A percentile compares a stretch with the other conserved stretches of the same genome.
phyloP scores from a whole-genome alignment of 1,140 invertebrate species.

The Paralvinella palmiformis region DNA sequence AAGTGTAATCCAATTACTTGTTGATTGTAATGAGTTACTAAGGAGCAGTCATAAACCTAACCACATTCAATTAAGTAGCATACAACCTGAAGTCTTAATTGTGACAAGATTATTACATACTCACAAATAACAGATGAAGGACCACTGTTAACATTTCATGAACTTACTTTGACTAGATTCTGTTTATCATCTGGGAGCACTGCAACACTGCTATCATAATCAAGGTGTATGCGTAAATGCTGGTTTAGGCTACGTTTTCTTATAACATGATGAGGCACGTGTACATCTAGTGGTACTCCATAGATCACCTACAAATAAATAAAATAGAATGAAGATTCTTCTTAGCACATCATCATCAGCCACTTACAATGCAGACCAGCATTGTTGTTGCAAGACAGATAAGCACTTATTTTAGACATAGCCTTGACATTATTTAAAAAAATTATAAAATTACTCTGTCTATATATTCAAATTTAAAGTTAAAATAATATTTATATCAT shows the following conservation, averaged over 20 bases:
- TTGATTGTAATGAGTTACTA: neutral
- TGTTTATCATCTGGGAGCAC: constrained; percentile 69
- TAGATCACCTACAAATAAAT: no score
- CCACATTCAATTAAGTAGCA: neutral
- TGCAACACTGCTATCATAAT: constrained; percentile 84
- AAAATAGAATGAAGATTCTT: no score
- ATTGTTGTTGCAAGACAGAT: no score
- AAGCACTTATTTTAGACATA: no score
- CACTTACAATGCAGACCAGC: no score
- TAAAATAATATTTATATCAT: no score
- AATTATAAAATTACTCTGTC: no score
- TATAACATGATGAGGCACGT: no score
- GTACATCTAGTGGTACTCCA: no score
- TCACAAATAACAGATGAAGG: neutral
- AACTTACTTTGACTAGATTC: constrained; percentile 79
- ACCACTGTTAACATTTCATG: neutral
- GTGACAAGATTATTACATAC: neutral
- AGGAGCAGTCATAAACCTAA: neutral
- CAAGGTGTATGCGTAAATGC: constrained; percentile 77
- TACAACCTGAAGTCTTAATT: neutral
- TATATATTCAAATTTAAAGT: no score
- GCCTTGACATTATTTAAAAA: no score
- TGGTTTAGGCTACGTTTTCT: constrained; percentile 79
- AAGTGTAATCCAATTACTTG: neutral
- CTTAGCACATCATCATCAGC: no score